phyloP scores from a whole-genome alignment of 2,888 invertebrate genomes.

The Dasysyrphus tricinctus region DNA sequence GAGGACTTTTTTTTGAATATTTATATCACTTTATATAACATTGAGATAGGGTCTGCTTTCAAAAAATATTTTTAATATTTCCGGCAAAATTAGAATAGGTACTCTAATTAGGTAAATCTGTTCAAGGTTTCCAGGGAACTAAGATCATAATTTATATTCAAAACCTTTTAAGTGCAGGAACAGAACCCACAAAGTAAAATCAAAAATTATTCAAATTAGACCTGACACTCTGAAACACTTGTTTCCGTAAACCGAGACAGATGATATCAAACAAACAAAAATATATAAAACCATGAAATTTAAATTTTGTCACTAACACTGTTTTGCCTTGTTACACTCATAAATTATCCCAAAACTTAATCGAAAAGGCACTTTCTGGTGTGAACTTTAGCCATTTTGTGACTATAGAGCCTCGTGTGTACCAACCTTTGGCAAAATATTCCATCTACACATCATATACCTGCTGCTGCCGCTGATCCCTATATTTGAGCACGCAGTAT shows the following conservation, averaged over 20 bases:
- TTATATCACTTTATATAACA: too few relatives aligned
- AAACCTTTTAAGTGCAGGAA: not conserved
- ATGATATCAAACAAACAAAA: not conserved
- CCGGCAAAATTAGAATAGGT: not conserved
- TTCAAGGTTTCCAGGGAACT: not conserved
- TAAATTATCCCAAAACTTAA: constrained; percentile 30
- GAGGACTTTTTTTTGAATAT: too few relatives aligned
- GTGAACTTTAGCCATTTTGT: constrained; percentile 51
- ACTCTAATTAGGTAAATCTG: not conserved
- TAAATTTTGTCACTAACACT: constrained; percentile 30
- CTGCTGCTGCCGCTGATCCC: not conserved
- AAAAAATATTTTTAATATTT: not conserved
- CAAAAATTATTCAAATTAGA: constrained; percentile 6
- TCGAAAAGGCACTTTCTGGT: constrained; percentile 45
- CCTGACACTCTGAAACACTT: not conserved
- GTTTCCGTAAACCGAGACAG: not conserved
- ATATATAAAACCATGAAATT: constrained; percentile 10
- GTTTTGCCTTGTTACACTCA: constrained; percentile 9
- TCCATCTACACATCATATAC: not conserved
- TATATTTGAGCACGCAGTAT: constrained; percentile 13
- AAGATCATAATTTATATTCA: not conserved
- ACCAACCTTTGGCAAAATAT: not conserved
- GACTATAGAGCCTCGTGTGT: not conserved
- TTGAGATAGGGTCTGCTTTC: too few relatives aligned
- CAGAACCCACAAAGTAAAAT: not conserved